These are phyloP conservation scores for Megathymus violae DNA, from an alignment of 1,140 invertebrate genomes.

Conservation along the genomic window DNA sequence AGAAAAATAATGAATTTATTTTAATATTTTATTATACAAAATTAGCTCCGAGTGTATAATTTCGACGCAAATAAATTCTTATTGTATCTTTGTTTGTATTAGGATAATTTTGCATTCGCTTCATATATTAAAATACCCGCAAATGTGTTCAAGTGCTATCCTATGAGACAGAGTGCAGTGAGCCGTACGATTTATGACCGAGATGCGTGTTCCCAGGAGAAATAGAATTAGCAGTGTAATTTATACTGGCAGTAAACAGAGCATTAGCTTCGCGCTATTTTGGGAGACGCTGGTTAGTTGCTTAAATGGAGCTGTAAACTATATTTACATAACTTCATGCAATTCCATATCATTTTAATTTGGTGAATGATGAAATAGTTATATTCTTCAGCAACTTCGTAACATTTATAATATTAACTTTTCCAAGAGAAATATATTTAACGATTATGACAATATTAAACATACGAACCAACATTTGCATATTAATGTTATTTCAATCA, in stretches of 20 bases:
- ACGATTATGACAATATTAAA: too few relatives aligned
- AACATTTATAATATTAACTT: too few relatives aligned
- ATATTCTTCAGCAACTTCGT: too few relatives aligned
- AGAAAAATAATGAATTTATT: too few relatives aligned
- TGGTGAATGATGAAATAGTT: too few relatives aligned
- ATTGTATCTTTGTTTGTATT: background rate
- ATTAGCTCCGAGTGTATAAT: background rate
- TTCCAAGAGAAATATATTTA: too few relatives aligned
- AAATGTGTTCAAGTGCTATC: constrained; percentile 10
- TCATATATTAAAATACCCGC: constrained; percentile 13
- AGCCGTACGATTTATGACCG: constrained; percentile 25
- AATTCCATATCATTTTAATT: too few relatives aligned
- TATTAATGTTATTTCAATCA: too few relatives aligned
- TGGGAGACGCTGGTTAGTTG: constrained; percentile 13
- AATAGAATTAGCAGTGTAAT: constrained; percentile 30
- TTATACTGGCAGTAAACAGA: constrained; percentile 23
- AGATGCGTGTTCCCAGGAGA: constrained; percentile 29
- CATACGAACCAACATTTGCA: too few relatives aligned
- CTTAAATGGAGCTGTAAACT: constrained; percentile 3
- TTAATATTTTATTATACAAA: too few relatives aligned
- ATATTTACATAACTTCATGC: too few relatives aligned
- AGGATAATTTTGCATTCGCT: background rate
- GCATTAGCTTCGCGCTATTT: constrained; percentile 23
- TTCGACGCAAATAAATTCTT: background rate
- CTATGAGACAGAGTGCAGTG: constrained; percentile 27